A percentile compares a stretch with the other conserved stretches of the same genome.
Evolutionary conservation across 2,113 vertebrate species (phyloP).

Genomic region (Heloderma charlesbogerti): DNA sequence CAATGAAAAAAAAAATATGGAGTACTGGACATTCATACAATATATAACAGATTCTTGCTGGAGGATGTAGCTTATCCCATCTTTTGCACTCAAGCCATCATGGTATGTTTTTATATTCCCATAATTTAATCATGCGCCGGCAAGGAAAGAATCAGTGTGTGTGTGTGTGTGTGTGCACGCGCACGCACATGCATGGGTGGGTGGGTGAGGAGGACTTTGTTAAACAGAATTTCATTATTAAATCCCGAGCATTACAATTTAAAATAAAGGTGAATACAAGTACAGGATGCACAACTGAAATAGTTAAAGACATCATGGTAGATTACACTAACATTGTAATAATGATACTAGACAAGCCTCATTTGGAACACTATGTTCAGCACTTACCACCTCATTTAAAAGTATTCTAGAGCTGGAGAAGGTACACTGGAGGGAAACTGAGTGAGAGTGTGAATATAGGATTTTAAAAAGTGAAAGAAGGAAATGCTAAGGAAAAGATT

Average conservation of each 20-base stretch:
- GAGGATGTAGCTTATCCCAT: not conserved
- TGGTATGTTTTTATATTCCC: not conserved
- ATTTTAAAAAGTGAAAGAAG: not conserved
- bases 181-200: too few relatives aligned
- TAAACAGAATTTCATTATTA: not conserved
- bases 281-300: not conserved
- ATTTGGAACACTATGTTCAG: not conserved
- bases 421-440: not conserved
- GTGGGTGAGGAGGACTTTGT: not conserved
- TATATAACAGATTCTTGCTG: not conserved
- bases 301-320: not conserved
- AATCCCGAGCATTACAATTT: not conserved
- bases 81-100: not conserved
- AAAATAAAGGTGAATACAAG: conserved; percentile 9
- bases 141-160: not conserved
- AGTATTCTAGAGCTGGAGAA: not conserved
- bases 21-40: not conserved
- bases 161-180: too few relatives aligned
- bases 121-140: not conserved
- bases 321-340: not conserved
- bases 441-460: not conserved
- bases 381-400: not conserved
- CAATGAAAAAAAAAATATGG: not conserved
- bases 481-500: not conserved
- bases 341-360: not conserved